Evolutionary conservation across 2,888 invertebrate genomes (phyloP).

Genomic region (Acrocyrtus sp.): DNA sequence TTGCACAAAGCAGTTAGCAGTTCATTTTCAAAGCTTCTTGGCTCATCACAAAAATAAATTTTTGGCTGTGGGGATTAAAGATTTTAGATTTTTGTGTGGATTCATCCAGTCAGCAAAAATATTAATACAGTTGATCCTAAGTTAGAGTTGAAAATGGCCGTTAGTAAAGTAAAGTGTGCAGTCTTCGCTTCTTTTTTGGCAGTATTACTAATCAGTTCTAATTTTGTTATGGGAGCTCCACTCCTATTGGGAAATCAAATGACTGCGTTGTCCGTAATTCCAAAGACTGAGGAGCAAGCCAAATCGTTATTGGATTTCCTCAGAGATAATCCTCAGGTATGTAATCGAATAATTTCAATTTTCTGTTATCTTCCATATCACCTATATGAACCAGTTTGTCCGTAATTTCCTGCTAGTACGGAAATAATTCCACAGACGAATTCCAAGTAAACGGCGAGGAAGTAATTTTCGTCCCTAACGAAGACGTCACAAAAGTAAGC

Average conservation of each 20-base stretch:
- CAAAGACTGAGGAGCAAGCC: slow-evolving; percentile 38
- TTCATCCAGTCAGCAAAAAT: no score
- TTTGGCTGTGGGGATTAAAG: no score
- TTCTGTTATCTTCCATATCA: no score
- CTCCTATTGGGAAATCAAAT: slow-evolving; percentile 42
- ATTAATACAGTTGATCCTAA: no score
- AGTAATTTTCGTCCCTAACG: slow-evolving; percentile 15
- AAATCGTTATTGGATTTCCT: slow-evolving; percentile 27
- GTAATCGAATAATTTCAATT: not conserved
- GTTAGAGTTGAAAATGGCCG: no score
- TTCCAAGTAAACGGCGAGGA: slow-evolving; percentile 24
- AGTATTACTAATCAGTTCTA: no score
- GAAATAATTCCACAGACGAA: not conserved
- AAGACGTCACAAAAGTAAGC: slow-evolving; percentile 12
- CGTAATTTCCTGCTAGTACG: slow-evolving; percentile 1
- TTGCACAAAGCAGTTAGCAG: no score
- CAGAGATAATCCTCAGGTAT: slow-evolving; percentile 34
- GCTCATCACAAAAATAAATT: no score
- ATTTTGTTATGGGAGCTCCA: slow-evolving; percentile 18
- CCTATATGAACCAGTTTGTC: not conserved
- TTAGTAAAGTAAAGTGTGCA: no score
- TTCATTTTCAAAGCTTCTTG: no score
- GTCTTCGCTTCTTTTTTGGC: no score
- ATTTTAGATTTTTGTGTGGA: no score
- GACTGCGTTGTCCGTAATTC: slow-evolving; percentile 39